Percentiles rank a stretch among this genome's conserved stretches.
Evolutionary conservation across 2,888 invertebrate genomes (phyloP).

Genomic region (Esperia sulphurella): DNA sequence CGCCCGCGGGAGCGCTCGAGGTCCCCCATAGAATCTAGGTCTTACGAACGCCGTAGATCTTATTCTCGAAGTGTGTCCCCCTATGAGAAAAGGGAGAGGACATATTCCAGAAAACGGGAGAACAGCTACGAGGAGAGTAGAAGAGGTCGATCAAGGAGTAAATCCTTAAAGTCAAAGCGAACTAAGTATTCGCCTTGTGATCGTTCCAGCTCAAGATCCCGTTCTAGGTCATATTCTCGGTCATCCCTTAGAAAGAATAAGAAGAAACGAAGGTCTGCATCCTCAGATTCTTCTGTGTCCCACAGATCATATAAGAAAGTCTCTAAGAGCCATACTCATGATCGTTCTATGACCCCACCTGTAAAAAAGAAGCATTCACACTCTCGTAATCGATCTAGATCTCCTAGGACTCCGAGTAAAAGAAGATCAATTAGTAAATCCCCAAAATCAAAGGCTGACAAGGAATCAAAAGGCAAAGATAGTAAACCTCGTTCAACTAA

Average conservation of each 20-base stretch:
- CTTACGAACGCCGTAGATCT: conserved; percentile 37
- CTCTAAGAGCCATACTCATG: conserved; percentile 20
- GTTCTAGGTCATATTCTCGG: conserved; percentile 50
- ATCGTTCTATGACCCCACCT: conserved; percentile 42
- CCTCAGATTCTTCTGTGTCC: conserved; percentile 53
- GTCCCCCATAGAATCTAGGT: conserved; percentile 32
- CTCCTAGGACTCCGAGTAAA: conserved; percentile 29
- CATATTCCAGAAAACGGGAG: conserved; percentile 48
- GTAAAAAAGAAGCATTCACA: conserved; percentile 27
- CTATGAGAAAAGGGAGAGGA: conserved; percentile 39
- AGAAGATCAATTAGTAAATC: conserved; percentile 34
- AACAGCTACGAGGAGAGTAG: conserved; percentile 41
- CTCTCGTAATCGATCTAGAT: conserved; percentile 33
- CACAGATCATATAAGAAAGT: conserved; percentile 44
- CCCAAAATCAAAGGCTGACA: conserved; percentile 29
- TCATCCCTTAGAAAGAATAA: conserved; percentile 35
- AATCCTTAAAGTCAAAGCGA: conserved; percentile 33
- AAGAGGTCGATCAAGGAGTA: conserved; percentile 45
- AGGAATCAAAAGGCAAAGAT: conserved; percentile 23
- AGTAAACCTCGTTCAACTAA: conserved; percentile 37
- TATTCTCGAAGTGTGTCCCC: conserved; percentile 56
- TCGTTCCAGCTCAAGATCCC: conserved; percentile 50
- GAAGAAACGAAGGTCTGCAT: conserved; percentile 37
- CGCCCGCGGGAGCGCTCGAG: conserved; percentile 28
- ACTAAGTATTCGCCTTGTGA: conserved; percentile 61